Evolutionary conservation across 2,113 vertebrate genomes (phyloP).

Genomic region (Morone chrysops): DNA sequence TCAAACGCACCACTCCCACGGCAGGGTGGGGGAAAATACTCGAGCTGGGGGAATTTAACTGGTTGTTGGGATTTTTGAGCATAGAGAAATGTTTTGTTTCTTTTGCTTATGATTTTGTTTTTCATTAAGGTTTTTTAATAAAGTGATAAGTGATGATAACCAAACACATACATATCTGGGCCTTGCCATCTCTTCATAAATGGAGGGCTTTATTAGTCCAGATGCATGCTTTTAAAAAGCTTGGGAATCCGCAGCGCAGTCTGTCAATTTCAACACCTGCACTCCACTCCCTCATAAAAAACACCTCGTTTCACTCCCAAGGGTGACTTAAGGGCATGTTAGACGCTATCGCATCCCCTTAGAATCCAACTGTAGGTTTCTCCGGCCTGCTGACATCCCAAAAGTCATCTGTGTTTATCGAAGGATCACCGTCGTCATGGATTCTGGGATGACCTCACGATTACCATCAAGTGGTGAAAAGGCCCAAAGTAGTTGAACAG

Average conservation of each 20-base stretch:
- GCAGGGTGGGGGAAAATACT: constrained; percentile 12
- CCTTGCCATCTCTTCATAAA: constrained; percentile 55
- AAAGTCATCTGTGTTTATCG: constrained; percentile 74
- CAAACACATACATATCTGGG: constrained; percentile 37
- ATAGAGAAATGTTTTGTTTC: constrained; percentile 37
- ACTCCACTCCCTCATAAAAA: constrained; percentile 72
- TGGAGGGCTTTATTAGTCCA: constrained; percentile 75
- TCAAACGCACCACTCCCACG: constrained; percentile 72
- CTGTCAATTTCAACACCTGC: constrained; percentile 79
- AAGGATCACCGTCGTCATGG: constrained; percentile 57
- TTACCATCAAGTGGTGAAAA: constrained; percentile 16
- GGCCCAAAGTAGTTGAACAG: not conserved
- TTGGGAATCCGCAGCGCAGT: constrained; percentile 65
- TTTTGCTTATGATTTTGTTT: constrained; percentile 41
- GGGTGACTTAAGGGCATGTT: constrained; percentile 68
- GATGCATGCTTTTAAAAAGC: constrained; percentile 76
- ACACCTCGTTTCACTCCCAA: constrained; percentile 64
- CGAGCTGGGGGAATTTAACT: constrained; percentile 12
- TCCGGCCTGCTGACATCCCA: constrained; percentile 46
- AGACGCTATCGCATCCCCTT: constrained; percentile 47
- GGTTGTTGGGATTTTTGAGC: not conserved
- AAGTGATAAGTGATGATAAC: constrained; percentile 64
- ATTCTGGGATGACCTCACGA: constrained; percentile 39
- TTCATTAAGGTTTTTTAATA: constrained; percentile 55
- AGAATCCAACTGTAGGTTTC: constrained; percentile 55